phyloP scores from a whole-genome alignment of 1,140 invertebrate species.

The Polyergus mexicanus region DNA sequence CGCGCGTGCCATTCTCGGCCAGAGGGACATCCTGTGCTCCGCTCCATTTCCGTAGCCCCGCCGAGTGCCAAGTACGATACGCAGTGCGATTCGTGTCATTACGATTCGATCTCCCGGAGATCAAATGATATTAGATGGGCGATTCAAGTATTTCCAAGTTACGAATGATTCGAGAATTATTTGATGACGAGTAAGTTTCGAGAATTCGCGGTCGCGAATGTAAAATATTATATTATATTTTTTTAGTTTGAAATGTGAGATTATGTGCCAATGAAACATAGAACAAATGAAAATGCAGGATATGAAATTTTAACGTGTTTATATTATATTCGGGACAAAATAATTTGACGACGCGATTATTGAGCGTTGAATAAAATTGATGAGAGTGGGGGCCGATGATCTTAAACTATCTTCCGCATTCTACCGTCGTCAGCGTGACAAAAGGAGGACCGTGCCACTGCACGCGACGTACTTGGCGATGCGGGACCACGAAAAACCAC shows the following conservation, averaged over 20 bases:
- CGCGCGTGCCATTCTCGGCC: slow-evolving; percentile 75
- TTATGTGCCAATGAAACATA: background rate
- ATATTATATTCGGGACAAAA: slow-evolving; percentile 9
- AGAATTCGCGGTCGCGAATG: no score
- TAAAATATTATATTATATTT: no score
- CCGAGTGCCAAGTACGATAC: background rate
- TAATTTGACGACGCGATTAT: background rate
- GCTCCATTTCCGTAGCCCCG: slow-evolving; percentile 24
- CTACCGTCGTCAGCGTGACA: background rate
- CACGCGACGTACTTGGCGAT: slow-evolving; percentile 31
- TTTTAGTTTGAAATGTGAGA: background rate
- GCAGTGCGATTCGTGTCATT: background rate
- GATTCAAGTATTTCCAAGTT: background rate
- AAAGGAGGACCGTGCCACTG: background rate
- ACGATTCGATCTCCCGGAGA: background rate
- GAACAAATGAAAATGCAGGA: background rate
- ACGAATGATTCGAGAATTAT: background rate
- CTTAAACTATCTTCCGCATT: background rate
- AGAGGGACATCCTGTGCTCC: slow-evolving; percentile 60
- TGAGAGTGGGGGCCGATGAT: background rate
- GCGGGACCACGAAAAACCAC: slow-evolving; percentile 28
- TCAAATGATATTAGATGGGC: background rate
- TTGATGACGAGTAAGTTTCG: background rate
- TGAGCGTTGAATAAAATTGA: background rate
- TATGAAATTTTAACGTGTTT: background rate